Evolutionary conservation across 23 tunicate species (phyloP).

Genomic region (Halocynthia aurantium): DNA sequence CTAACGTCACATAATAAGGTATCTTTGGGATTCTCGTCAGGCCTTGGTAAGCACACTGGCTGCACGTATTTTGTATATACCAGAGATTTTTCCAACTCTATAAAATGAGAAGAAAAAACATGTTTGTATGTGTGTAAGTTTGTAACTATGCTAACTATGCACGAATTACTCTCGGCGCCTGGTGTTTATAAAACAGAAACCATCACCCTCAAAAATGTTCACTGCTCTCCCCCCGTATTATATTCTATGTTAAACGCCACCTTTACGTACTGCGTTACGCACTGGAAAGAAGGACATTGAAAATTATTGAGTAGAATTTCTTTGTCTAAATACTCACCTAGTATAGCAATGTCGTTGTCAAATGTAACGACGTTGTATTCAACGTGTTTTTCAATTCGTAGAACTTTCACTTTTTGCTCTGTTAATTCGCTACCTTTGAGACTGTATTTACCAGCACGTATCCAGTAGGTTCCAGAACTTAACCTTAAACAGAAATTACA

Average conservation of each 20-base stretch:
- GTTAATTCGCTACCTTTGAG: not conserved
- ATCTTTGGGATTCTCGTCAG: not conserved
- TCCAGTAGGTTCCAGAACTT: not conserved
- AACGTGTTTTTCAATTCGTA: not conserved
- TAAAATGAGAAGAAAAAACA: too few species aligned
- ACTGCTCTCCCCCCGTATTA: too few species aligned
- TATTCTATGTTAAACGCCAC: too few species aligned
- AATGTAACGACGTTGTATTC: not conserved
- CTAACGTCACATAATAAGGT: not conserved
- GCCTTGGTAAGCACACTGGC: slow-evolving; percentile 3
- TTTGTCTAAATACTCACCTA: not conserved
- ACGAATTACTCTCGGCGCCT: too few species aligned
- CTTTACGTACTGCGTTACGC: too few species aligned
- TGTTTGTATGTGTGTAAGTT: too few species aligned
- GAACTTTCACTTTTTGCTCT: not conserved
- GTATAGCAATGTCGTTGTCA: slow-evolving; percentile 15
- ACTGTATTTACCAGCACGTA: slow-evolving; percentile 7
- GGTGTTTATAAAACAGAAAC: too few species aligned
- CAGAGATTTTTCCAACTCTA: not conserved
- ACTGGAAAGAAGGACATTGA: too few species aligned
- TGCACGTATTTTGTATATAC: slow-evolving; percentile 7
- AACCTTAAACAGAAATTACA: not conserved
- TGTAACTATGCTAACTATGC: too few species aligned
- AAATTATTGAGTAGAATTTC: too few species aligned
- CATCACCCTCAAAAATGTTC: too few species aligned